Conservation (phyloP, 1,140 invertebrate genomes). For the Trichoplusia ni region DNA sequence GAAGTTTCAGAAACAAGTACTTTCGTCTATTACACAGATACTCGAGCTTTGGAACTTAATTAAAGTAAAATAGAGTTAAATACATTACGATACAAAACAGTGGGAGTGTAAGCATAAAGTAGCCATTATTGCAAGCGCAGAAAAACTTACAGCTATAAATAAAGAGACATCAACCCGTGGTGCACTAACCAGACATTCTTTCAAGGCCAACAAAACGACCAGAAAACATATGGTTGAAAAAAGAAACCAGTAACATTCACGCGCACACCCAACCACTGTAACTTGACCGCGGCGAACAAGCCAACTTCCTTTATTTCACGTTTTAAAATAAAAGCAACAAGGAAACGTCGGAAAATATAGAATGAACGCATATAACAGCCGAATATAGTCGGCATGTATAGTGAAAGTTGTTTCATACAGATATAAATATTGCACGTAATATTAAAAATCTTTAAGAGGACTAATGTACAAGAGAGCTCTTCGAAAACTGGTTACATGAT, state of each 20-base stretch:
- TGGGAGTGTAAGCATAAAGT: conserved; percentile 28
- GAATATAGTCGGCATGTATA: not conserved
- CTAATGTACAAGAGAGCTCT: conserved; percentile 40
- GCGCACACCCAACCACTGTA: conserved; percentile 44
- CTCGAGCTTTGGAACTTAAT: not conserved
- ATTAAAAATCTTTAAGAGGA: conserved; percentile 37
- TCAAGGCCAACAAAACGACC: conserved; percentile 75
- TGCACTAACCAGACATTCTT: conserved; percentile 65
- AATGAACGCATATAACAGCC: conserved; percentile 1
- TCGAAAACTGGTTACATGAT: conserved; percentile 41
- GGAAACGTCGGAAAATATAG: conserved; percentile 14
- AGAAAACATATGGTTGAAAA: conserved; percentile 75
- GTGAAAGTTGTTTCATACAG: conserved; percentile 3
- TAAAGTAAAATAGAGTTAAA: conserved; percentile 4
- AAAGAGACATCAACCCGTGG: conserved; percentile 56
- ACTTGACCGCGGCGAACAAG: conserved; percentile 52
- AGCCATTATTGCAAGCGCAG: conserved; percentile 36
- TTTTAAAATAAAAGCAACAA: conserved; percentile 40
- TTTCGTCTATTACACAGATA: not conserved
- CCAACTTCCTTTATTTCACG: conserved; percentile 59
- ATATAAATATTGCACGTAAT: conserved; percentile 12
- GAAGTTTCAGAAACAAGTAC: not conserved
- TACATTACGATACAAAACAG: conserved; percentile 20
- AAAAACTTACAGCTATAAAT: conserved; percentile 60
- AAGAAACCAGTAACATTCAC: conserved; percentile 53